Conservation (phyloP, 2,888 invertebrate genomes). For the Lutraria lutraria region DNA sequence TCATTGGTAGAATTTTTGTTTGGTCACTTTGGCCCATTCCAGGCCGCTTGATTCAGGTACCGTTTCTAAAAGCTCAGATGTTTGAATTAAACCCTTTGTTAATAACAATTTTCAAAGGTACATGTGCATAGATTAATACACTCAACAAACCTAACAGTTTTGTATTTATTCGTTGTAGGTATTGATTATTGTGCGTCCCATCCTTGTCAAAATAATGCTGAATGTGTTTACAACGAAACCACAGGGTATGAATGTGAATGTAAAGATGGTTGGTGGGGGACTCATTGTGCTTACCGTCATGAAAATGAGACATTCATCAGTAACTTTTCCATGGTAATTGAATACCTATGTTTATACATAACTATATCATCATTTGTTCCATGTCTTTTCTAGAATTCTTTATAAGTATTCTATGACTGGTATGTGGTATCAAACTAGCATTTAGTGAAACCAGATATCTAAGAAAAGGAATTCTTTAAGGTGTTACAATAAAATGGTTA, state of each 20-base stretch:
- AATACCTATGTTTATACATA: not conserved
- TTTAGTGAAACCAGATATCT: not conserved
- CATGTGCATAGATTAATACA: not conserved
- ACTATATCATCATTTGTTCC: no score
- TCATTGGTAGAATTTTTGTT: not conserved
- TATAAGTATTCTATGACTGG: not conserved
- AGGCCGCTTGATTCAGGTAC: not conserved
- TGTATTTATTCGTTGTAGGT: slow-evolving; percentile 18
- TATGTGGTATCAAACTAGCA: not conserved
- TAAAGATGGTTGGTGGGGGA: slow-evolving; percentile 38
- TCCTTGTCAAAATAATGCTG: slow-evolving; percentile 37
- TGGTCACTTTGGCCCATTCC: not conserved
- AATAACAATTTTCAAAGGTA: not conserved
- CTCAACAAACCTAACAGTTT: not conserved
- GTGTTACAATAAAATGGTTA: no score
- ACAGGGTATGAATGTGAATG: slow-evolving; percentile 38
- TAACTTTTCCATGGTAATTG: slow-evolving; percentile 32
- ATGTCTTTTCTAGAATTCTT: not conserved
- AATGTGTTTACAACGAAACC: slow-evolving; percentile 40
- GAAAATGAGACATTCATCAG: slow-evolving; percentile 41
- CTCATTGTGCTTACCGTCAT: slow-evolving; percentile 31
- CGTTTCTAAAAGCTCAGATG: not conserved
- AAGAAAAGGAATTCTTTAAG: not conserved
- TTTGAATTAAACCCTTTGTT: no score
- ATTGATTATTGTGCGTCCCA: slow-evolving; percentile 19